These are phyloP conservation scores for Argyresthia goedartella DNA, from an alignment of 2,888 invertebrate genomes.

Conservation along the genomic window DNA sequence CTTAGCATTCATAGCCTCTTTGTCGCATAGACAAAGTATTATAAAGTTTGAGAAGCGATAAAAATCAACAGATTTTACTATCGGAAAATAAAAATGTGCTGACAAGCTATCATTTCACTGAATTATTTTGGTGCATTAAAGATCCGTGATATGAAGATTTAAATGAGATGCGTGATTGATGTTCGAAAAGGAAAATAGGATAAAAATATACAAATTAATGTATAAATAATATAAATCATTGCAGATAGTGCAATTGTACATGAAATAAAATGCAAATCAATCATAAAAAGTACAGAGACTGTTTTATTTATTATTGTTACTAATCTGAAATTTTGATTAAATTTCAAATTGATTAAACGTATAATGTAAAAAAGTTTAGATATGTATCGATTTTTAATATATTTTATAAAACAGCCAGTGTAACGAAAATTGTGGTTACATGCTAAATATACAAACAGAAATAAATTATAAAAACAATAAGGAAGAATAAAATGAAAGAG, in stretches of 20 bases:
- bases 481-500: slow-evolving; percentile 25
- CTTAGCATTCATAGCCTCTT: slow-evolving; percentile 59
- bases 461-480: slow-evolving; percentile 21
- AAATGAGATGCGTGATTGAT: slow-evolving; percentile 33
- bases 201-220: slow-evolving; percentile 16
- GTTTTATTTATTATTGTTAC: not conserved
- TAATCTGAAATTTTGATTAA: slow-evolving; percentile 3
- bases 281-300: too few relatives aligned
- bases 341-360: slow-evolving; percentile 6
- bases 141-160: not conserved
- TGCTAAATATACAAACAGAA: slow-evolving; percentile 39
- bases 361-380: not conserved
- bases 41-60: not conserved
- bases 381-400: too few relatives aligned
- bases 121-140: not conserved
- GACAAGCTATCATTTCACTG: not conserved
- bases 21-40: not conserved
- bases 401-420: slow-evolving; percentile 14
- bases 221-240: slow-evolving; percentile 16
- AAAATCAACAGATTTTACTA: not conserved
- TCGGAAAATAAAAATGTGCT: not conserved
- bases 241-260: not conserved
- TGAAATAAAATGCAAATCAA: not conserved
- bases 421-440: slow-evolving; percentile 26
- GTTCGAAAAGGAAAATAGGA: slow-evolving; percentile 19